Conservation (phyloP, 2,113 vertebrate species). For the Symphodus melops region DNA sequence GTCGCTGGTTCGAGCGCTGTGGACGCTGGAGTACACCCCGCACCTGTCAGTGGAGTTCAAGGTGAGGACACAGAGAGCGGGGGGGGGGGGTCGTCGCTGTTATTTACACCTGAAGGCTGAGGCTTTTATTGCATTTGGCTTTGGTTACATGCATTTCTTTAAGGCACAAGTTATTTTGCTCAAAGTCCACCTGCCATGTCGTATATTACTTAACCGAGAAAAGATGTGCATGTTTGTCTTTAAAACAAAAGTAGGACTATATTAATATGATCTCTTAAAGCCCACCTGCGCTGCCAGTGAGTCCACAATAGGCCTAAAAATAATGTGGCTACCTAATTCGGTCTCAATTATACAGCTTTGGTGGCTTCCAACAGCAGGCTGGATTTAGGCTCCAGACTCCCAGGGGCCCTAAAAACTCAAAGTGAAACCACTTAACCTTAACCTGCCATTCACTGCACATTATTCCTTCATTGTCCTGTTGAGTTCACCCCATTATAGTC, state of each 20-base stretch:
- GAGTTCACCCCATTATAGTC: too few species aligned
- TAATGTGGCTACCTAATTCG: too few species aligned
- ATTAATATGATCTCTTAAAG: too few species aligned
- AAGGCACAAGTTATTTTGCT: not conserved
- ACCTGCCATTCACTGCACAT: too few species aligned
- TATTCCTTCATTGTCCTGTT: too few species aligned
- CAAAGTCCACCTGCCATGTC: not conserved
- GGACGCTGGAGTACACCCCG: slow-evolving; percentile 94
- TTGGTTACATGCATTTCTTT: not conserved
- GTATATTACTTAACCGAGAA: not conserved
- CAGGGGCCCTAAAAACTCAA: not conserved
- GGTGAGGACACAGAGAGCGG: slow-evolving; percentile 78
- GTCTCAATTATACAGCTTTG: too few species aligned
- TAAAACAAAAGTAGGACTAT: too few species aligned
- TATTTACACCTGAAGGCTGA: not conserved
- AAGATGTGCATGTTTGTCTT: not conserved
- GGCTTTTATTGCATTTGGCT: too few species aligned
- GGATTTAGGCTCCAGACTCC: not conserved
- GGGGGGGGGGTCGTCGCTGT: too few species aligned
- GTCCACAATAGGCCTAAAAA: too few species aligned
- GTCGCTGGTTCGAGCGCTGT: slow-evolving; percentile 90
- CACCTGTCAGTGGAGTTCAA: slow-evolving; percentile 94
- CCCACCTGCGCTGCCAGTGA: too few species aligned
- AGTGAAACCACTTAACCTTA: not conserved
- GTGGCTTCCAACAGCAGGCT: not conserved